Evolutionary conservation across 2,113 vertebrate genomes (phyloP).

Genomic region (Hemichromis elongatus): DNA sequence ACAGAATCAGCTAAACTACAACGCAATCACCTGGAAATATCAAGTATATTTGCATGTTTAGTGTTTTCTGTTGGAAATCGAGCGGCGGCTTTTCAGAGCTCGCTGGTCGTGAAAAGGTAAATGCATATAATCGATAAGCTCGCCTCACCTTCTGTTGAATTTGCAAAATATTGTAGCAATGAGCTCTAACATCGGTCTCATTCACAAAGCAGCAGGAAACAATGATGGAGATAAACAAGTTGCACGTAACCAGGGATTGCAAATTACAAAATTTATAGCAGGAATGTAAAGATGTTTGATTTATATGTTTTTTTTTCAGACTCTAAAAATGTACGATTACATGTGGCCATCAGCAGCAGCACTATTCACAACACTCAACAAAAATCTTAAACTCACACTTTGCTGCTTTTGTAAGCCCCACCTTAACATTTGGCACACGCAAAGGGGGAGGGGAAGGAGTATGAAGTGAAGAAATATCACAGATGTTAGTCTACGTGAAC

Average conservation of each 20-base stretch:
- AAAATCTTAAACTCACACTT: constrained; percentile 22
- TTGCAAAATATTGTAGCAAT: background rate
- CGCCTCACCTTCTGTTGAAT: background rate
- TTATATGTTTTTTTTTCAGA: background rate
- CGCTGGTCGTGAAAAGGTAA: background rate
- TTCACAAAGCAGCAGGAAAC: background rate
- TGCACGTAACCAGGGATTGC: background rate
- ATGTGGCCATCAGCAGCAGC: background rate
- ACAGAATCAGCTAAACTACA: background rate
- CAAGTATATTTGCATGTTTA: background rate
- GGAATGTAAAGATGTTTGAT: background rate
- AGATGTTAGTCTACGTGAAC: constrained; percentile 65
- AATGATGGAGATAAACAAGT: background rate
- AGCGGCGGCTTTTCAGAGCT: background rate
- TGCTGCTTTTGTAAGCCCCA: constrained; percentile 59
- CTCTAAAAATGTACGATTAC: background rate
- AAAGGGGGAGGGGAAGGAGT: constrained; percentile 24
- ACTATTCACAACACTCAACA: constrained; percentile 28
- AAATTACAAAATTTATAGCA: background rate
- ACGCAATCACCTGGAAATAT: background rate
- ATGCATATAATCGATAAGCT: background rate
- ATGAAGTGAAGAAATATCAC: constrained; percentile 56
- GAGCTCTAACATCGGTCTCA: background rate
- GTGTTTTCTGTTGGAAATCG: background rate
- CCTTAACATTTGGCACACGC: constrained; percentile 57